Evolutionary conservation across 2,797 vertebrate species (phyloP), one percentile per base, ranked within the genome.

Genomic region (Ctenopoma kingsleyae): DNA sequence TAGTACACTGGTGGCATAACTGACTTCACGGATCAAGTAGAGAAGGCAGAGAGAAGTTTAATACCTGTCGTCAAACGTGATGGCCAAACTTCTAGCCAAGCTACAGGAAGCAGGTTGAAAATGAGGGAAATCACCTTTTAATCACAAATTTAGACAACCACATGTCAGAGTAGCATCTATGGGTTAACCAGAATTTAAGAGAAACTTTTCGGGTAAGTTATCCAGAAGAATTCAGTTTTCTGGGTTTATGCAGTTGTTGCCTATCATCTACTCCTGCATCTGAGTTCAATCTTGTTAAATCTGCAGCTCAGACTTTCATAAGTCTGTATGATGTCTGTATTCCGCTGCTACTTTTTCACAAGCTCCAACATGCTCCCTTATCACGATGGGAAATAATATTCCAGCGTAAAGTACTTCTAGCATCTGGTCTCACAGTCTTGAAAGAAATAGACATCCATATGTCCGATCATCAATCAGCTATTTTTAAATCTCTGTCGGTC

Each of bases 401-500:
- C 20, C 10, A 22, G 25, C 53, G n/a, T 50, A 38, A 70, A 63
- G 27, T 51, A 48, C 27, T 25, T 44, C 50, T 10, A 48, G 11
- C 51, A 41, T 74, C 66, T 83, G 59, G 60, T 63, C 40, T 71
- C 53, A 19, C 52, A 12, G 54, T 2, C 20, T n/a, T 30, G 47
- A 68, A 46, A 70, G 41, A 57, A 67, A 59, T 8, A 25, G 59
- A 67, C 23, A 19, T 48, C 55, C 20, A 9, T 55, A 46, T 19
- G 67, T 83, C 67, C 19, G 35, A 54, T 53, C 74, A 84, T 85
- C 69, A 81, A 58, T 80, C 71, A 67, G 52, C 70, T 80, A 46
- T 74, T 74, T 70, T 73, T 76, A 73, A 72, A 74, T 63, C 49
- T 63, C 61, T 7, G 62, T 44, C 30, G 10, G 49, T 47, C 67